These are phyloP conservation scores for Acronicta leporina DNA, from an alignment of 2,888 invertebrate genomes.

Conservation along the genomic window DNA sequence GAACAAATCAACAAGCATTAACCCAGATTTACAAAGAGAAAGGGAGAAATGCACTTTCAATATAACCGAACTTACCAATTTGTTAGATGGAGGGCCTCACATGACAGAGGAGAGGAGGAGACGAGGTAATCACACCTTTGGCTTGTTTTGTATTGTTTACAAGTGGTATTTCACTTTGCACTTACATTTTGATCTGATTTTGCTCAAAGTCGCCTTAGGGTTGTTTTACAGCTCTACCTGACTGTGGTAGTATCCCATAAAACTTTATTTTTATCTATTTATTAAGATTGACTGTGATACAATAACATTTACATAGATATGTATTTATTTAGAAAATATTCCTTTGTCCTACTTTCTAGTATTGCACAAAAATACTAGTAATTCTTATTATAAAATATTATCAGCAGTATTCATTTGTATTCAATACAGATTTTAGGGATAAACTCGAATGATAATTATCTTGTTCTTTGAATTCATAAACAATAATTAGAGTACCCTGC, in stretches of 20 bases:
- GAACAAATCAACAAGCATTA: conserved; percentile 79
- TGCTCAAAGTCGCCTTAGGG: neutral
- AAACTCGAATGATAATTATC: no score
- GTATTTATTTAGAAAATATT: neutral
- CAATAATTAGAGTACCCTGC: no score
- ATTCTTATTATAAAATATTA: no score
- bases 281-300: neutral
- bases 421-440: no score
- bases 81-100: conserved; percentile 93
- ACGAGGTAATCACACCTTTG: conserved; percentile 71
- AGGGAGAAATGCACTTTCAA: conserved; percentile 93
- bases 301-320: no score
- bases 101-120: conserved; percentile 92
- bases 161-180: neutral
- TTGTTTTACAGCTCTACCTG: no score
- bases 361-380: no score
- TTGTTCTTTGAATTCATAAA: no score
- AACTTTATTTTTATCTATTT: neutral
- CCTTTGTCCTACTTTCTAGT: conserved; percentile 2
- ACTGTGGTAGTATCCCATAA: neutral
- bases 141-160: conserved; percentile 10
- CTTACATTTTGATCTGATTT: neutral
- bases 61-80: conserved; percentile 92
- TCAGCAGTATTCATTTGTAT: no score
- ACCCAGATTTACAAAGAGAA: conserved; percentile 92